A percentile compares a stretch with the other conserved stretches of the same genome.
Conservation (phyloP, 1,140 invertebrate species). For the Rhynchophorus ferrugineus region DNA sequence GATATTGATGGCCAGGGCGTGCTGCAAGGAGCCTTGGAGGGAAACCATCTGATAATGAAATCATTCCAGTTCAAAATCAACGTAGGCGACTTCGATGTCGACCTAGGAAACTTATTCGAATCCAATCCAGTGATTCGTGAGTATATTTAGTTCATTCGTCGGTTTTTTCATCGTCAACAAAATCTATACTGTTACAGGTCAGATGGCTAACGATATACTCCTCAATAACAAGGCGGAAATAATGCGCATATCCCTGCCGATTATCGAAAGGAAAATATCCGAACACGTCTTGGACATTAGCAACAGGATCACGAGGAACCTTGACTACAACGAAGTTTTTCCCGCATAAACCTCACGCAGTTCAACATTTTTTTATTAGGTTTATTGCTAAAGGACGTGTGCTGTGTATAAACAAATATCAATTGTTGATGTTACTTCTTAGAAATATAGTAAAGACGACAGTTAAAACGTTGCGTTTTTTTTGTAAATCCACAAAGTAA, state of each 20-base stretch:
- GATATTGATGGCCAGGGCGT: not conserved
- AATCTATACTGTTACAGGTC: slow-evolving; percentile 27
- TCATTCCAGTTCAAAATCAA: not conserved
- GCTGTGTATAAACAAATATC: too few relatives aligned
- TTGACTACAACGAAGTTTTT: slow-evolving; percentile 32
- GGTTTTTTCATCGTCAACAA: too few relatives aligned
- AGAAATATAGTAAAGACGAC: too few relatives aligned
- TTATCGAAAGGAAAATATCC: slow-evolving; percentile 24
- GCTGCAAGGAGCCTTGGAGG: not conserved
- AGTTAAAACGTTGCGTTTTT: too few relatives aligned
- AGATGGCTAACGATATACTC: slow-evolving; percentile 22
- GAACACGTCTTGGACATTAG: slow-evolving; percentile 25
- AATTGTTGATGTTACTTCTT: too few relatives aligned
- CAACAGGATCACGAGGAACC: slow-evolving; percentile 25
- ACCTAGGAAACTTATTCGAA: not conserved
- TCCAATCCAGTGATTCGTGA: not conserved
- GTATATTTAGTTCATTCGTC: too few relatives aligned
- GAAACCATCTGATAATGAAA: not conserved
- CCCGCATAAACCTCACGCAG: too few relatives aligned
- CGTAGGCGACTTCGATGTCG: not conserved
- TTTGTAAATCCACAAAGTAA: too few relatives aligned
- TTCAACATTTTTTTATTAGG: too few relatives aligned
- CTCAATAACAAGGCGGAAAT: slow-evolving; percentile 26
- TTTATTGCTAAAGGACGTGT: too few relatives aligned
- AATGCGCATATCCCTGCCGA: slow-evolving; percentile 18